phyloP scores from a whole-genome alignment of 2,888 invertebrate genomes.

The Pandemis cinnamomeana region DNA sequence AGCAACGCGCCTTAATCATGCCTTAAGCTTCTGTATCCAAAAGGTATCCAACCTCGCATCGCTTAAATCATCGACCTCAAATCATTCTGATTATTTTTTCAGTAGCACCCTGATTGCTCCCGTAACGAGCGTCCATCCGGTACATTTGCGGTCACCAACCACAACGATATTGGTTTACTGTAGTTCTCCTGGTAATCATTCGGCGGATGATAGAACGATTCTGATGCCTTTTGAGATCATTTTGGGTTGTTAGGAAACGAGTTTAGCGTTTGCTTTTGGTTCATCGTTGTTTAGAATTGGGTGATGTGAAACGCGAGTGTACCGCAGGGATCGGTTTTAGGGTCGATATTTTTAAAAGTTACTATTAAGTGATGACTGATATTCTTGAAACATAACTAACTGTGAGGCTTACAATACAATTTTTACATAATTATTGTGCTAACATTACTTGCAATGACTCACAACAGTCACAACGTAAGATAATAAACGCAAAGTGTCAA shows the following conservation, averaged over 20 bases:
- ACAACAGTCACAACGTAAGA: no score
- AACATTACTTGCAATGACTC: no score
- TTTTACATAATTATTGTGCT: no score
- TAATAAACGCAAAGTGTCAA: no score
- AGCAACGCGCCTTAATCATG: no score
- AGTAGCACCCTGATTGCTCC: conserved; percentile 31
- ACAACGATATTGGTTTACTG: conserved; percentile 37
- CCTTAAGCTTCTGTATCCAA: background rate
- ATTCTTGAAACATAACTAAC: no score
- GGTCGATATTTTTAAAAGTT: background rate
- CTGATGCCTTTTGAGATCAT: conserved; percentile 19
- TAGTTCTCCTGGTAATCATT: conserved; percentile 15
- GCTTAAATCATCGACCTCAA: conserved; percentile 5
- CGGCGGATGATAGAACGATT: conserved; percentile 14
- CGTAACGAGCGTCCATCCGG: conserved; percentile 31
- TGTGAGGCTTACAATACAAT: no score
- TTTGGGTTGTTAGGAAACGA: background rate
- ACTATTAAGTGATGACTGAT: no score
- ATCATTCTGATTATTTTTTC: conserved; percentile 22
- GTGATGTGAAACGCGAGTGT: background rate
- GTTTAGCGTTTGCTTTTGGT: background rate
- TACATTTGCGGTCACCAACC: conserved; percentile 28
- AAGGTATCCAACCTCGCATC: background rate
- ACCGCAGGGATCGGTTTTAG: background rate
- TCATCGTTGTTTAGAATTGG: background rate